Evolutionary conservation across 2,113 vertebrate species (phyloP), one percentile per base, ranked within the genome.

Genomic region (Psilopsiagon aymara): DNA sequence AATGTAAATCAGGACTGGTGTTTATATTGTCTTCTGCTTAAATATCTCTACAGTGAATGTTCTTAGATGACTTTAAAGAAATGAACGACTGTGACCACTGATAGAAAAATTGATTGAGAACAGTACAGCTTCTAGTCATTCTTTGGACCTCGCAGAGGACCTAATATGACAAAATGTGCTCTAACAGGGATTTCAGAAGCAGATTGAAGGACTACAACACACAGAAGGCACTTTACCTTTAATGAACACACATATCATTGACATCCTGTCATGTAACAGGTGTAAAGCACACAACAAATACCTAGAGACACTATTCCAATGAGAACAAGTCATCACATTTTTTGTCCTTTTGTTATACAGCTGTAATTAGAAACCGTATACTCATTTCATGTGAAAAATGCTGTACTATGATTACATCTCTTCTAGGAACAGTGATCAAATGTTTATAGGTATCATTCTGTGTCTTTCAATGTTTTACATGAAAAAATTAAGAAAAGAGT

Each of bases 221-320:
- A 86, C 43, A 71, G 62, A 69, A 93, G 76, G 60, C 73, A 69
- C 44, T 94, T 86, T 95, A 86, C 90, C 71, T 93, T 88, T 89
- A 92, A 92, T 79, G 76, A 92, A 84, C 64, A 91, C 63, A 74
- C 76, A 96, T 7, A 7, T 52, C 76, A 90, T 90, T 94, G 94
- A 62, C 86, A 96, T 91, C 47, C 52, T 95, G 86, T 79, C 86
- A 76, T 86, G 52, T 84, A 95, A 82, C 92, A 94, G 88, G 86
- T 95, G 95, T 57, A 94, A 13, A 82, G 77, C 49, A 64, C 57
- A 92, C 66, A 90, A 75, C 60, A 88, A 88, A 63, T 69, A 64
- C 73, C 84, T 94, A 71, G 51, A 95, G 55, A 82, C 57, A 53
- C 44, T 79, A 27, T 88, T 84, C 82, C 69, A 92, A 92, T 46